Conservation (phyloP, 2,113 vertebrate species). For the Gasterosteus nipponicus region DNA sequence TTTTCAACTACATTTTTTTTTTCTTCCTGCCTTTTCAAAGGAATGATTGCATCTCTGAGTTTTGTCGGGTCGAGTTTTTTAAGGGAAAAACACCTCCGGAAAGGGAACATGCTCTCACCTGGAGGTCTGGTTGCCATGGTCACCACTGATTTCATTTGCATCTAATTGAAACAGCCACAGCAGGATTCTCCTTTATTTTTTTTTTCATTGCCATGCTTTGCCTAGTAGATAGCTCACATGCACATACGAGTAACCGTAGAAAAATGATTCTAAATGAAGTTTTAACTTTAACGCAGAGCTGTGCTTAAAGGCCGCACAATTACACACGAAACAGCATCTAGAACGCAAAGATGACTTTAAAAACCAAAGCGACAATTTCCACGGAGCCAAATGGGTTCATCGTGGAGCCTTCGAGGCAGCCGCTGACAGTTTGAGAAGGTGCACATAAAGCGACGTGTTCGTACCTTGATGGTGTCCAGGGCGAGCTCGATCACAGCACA, state of each 20-base stretch:
- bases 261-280: background rate
- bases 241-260: background rate
- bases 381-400: background rate
- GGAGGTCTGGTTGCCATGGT: background rate
- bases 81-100: background rate
- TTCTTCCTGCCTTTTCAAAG: background rate
- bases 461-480: slow-evolving; percentile 97
- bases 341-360: background rate
- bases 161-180: background rate
- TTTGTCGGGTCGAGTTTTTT: background rate
- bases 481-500: slow-evolving; percentile 97
- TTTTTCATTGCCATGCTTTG: background rate
- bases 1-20: background rate
- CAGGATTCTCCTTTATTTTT: background rate
- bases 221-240: background rate
- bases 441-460: background rate
- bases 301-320: background rate
- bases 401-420: background rate
- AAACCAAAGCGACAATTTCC: background rate
- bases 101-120: background rate
- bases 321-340: background rate
- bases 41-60: background rate
- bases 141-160: background rate
- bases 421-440: background rate
- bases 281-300: background rate